Percentiles rank a stretch among this genome's conserved stretches.
These are phyloP conservation scores for Venustaconcha ellipsiformis DNA, from an alignment of 1,140 invertebrate genomes.

Conservation along the genomic window DNA sequence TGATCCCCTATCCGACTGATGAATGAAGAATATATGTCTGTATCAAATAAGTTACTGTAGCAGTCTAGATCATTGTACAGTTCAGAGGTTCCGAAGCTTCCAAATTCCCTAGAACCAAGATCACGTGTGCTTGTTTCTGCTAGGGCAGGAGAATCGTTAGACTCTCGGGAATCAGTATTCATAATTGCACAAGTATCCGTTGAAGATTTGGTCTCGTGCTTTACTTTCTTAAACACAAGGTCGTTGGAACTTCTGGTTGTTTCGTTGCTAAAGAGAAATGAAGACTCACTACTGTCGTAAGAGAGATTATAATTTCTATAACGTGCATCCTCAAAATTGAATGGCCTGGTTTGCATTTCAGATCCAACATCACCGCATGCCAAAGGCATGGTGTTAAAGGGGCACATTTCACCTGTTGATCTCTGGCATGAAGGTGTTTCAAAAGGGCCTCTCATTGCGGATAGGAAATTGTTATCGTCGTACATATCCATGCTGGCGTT, in stretches of 20 bases:
- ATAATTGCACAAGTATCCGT: background rate
- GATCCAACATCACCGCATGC: too few relatives aligned
- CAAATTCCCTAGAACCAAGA: background rate
- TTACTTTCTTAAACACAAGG: conserved; percentile 5
- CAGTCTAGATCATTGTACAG: conserved; percentile 25
- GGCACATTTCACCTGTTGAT: background rate
- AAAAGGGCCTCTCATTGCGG: conserved; percentile 1
- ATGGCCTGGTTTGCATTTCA: too few relatives aligned
- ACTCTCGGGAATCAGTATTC: background rate
- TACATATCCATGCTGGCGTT: background rate
- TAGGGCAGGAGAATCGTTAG: background rate
- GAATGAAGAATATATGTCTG: conserved; percentile 25
- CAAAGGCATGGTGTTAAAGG: too few relatives aligned
- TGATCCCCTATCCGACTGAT: conserved; percentile 17
- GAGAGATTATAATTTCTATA: too few relatives aligned
- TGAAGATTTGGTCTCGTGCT: background rate
- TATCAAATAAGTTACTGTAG: conserved; percentile 18
- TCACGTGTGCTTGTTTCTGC: background rate
- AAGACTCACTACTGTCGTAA: too few relatives aligned
- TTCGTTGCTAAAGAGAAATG: too few relatives aligned
- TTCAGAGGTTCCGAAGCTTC: background rate
- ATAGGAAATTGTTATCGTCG: conserved; percentile 4
- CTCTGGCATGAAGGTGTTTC: conserved; percentile 7
- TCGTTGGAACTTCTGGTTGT: background rate
- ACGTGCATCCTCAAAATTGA: too few relatives aligned